phyloP scores from a whole-genome alignment of 2,113 vertebrate genomes.

The Cyprinodon variegatus region DNA sequence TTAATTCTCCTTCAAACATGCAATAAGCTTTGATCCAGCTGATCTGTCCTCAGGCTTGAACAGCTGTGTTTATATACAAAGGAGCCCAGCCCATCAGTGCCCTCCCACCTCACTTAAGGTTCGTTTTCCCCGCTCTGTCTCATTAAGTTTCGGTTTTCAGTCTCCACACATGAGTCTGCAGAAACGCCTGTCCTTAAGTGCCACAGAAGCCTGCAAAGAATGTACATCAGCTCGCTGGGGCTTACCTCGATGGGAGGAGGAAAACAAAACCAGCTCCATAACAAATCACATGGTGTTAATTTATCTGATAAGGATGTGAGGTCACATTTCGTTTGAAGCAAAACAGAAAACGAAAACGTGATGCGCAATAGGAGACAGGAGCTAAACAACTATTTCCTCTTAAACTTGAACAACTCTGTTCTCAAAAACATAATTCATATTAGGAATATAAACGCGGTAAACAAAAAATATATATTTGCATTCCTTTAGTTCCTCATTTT shows the following conservation, averaged over 20 bases:
- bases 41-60: not conserved
- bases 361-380: too few species aligned
- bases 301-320: not conserved
- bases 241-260: not conserved
- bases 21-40: not conserved
- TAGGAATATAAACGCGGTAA: too few species aligned
- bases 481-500: too few species aligned
- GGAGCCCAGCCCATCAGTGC: not conserved
- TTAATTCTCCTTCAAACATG: not conserved
- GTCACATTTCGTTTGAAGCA: not conserved
- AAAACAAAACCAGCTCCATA: not conserved
- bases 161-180: not conserved
- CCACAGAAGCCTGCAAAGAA: too few species aligned
- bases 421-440: not conserved
- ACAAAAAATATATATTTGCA: too few species aligned
- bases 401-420: too few species aligned
- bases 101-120: not conserved
- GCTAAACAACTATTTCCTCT: too few species aligned
- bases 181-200: too few species aligned
- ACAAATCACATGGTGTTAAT: not conserved
- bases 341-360: not conserved
- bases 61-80: not conserved
- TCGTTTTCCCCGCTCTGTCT: constrained; percentile 9
- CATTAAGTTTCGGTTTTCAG: constrained; percentile 16
- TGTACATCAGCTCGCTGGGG: not conserved